These are phyloP conservation scores for Aplocera efformata DNA, from an alignment of 2,888 invertebrate species.

Conservation along the genomic window DNA sequence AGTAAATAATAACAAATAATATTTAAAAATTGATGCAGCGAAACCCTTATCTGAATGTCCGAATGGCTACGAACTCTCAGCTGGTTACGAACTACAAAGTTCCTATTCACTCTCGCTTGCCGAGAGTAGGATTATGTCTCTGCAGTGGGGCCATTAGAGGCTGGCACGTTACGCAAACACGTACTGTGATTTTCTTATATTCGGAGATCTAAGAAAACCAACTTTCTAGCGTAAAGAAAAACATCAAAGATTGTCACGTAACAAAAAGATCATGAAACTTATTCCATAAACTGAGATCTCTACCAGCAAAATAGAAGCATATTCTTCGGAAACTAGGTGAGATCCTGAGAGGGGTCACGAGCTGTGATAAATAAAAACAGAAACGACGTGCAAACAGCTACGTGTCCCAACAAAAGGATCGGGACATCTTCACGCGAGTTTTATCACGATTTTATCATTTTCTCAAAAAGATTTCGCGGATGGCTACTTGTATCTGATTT, in stretches of 20 bases:
- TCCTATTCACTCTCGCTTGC: no score
- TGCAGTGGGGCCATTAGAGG: no score
- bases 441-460: slow-evolving; percentile 32
- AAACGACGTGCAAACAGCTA: slow-evolving; percentile 27
- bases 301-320: slow-evolving; percentile 1
- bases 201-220: no score
- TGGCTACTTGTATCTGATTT: slow-evolving; percentile 8
- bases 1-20: no score
- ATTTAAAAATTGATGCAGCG: no score
- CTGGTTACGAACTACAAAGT: no score
- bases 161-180: no score
- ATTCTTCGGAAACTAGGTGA: slow-evolving; percentile 13
- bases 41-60: no score
- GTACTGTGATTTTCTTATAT: no score
- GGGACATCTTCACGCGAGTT: slow-evolving; percentile 24
- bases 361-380: slow-evolving; percentile 26
- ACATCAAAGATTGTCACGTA: slow-evolving; percentile 1
- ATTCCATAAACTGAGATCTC: slow-evolving; percentile 1
- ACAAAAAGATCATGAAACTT: slow-evolving; percentile 3
- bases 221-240: no score
- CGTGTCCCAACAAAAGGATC: slow-evolving; percentile 29
- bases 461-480: slow-evolving; percentile 21
- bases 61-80: no score
- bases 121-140: no score
- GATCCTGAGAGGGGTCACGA: slow-evolving; percentile 18